Conservation (phyloP, 2,888 invertebrate species). For the Tetragonula carbonaria region DNA sequence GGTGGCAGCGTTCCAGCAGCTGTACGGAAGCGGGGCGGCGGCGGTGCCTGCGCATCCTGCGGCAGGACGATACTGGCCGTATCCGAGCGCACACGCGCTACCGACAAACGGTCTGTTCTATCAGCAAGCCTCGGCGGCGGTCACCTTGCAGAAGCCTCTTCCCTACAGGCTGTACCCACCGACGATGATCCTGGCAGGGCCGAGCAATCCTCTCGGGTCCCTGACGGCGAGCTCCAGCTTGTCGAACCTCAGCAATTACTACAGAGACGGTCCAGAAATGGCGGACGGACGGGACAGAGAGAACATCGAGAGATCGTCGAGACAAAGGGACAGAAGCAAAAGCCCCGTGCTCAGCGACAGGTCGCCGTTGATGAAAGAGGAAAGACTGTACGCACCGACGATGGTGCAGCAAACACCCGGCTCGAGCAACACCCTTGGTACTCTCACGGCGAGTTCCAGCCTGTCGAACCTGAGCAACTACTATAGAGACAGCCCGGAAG, state of each 20-base stretch:
- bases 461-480: slow-evolving; percentile 79
- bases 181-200: slow-evolving; percentile 88
- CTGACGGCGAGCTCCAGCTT: slow-evolving; percentile 88
- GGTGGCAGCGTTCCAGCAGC: slow-evolving; percentile 96
- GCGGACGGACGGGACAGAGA: slow-evolving; percentile 72
- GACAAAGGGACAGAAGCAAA: slow-evolving; percentile 77
- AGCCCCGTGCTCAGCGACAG: slow-evolving; percentile 75
- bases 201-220: slow-evolving; percentile 88
- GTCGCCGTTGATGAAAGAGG: slow-evolving; percentile 72
- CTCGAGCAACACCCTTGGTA: slow-evolving; percentile 88
- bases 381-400: slow-evolving; percentile 86
- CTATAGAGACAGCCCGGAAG: slow-evolving; percentile 79
- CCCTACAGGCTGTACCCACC: slow-evolving; percentile 87
- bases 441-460: slow-evolving; percentile 88
- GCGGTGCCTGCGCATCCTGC: slow-evolving; percentile 79
- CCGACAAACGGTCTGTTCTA: slow-evolving; percentile 91
- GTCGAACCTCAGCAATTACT: slow-evolving; percentile 79
- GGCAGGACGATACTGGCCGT: slow-evolving; percentile 82
- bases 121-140: slow-evolving; percentile 90
- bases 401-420: slow-evolving; percentile 87
- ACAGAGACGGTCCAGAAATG: slow-evolving; percentile 79
- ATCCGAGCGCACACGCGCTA: slow-evolving; percentile 85
- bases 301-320: slow-evolving; percentile 58
- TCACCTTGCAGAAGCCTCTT: slow-evolving; percentile 93
- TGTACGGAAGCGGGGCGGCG: slow-evolving; percentile 88